Conservation (phyloP, 2,113 vertebrate genomes). For the Elanoides forficatus region DNA sequence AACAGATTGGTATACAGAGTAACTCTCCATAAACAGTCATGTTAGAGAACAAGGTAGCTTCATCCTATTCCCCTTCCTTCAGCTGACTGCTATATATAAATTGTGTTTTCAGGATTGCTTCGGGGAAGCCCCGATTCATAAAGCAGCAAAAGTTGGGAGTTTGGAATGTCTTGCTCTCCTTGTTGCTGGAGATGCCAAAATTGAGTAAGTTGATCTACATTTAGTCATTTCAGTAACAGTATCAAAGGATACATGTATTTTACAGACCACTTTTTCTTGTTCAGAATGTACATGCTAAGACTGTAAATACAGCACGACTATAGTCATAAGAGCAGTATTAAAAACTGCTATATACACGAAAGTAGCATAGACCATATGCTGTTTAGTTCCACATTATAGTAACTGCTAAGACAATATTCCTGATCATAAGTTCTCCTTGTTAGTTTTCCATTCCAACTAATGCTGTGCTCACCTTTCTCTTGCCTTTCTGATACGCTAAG, state of each 20-base stretch:
- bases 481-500: not conserved
- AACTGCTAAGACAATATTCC: not conserved
- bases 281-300: not conserved
- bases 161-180: conserved; percentile 79
- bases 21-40: not conserved
- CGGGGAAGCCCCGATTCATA: conserved; percentile 78
- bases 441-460: not conserved
- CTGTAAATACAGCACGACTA: not conserved
- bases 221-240: not conserved
- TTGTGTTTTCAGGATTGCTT: conserved; percentile 66
- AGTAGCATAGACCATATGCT: not conserved
- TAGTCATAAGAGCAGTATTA: not conserved
- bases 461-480: not conserved
- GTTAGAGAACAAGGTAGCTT: not conserved
- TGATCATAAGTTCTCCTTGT: not conserved
- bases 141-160: conserved; percentile 77
- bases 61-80: not conserved
- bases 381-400: not conserved
- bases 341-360: not conserved
- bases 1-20: not conserved
- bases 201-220: conserved; percentile 69
- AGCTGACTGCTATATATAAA: not conserved
- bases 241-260: not conserved
- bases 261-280: not conserved
- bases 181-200: conserved; percentile 71